A percentile compares a stretch with the other conserved stretches of the same genome.
Conservation (phyloP, 2,888 invertebrate species). For the Copidosoma aretas region DNA sequence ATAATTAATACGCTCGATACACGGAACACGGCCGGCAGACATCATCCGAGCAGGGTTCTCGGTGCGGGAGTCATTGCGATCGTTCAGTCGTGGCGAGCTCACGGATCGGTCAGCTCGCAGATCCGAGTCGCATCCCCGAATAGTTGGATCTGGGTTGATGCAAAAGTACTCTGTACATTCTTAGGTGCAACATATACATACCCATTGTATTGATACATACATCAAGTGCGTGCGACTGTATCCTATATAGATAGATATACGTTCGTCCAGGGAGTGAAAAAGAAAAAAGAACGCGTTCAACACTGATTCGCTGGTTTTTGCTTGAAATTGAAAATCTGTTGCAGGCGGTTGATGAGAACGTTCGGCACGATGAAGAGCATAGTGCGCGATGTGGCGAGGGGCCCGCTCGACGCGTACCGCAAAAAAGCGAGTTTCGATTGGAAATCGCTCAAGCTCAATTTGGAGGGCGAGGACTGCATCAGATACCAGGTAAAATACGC, state of each 20-base stretch:
- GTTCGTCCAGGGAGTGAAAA: too few relatives aligned
- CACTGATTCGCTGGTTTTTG: background rate
- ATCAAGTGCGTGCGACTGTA: too few relatives aligned
- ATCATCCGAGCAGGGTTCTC: too few relatives aligned
- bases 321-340: background rate
- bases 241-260: too few relatives aligned
- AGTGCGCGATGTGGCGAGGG: slow-evolving; percentile 73
- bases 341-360: background rate
- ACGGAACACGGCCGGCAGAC: too few relatives aligned
- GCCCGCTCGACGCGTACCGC: slow-evolving; percentile 82
- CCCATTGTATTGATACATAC: too few relatives aligned
- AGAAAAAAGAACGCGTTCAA: too few relatives aligned
- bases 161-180: too few relatives aligned
- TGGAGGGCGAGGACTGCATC: slow-evolving; percentile 80
- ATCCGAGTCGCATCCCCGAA: too few relatives aligned
- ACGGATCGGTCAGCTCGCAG: background rate
- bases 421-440: slow-evolving; percentile 83
- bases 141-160: too few relatives aligned
- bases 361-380: slow-evolving; percentile 61
- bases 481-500: slow-evolving; percentile 78
- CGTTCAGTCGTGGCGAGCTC: background rate
- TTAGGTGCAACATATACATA: too few relatives aligned
- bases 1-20: too few relatives aligned
- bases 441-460: slow-evolving; percentile 80
- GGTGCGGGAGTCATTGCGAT: background rate